A percentile compares a stretch with the other conserved stretches of the same genome.
Evolutionary conservation across 2,888 invertebrate genomes (phyloP).

Genomic region (Drosophila infuscata): DNA sequence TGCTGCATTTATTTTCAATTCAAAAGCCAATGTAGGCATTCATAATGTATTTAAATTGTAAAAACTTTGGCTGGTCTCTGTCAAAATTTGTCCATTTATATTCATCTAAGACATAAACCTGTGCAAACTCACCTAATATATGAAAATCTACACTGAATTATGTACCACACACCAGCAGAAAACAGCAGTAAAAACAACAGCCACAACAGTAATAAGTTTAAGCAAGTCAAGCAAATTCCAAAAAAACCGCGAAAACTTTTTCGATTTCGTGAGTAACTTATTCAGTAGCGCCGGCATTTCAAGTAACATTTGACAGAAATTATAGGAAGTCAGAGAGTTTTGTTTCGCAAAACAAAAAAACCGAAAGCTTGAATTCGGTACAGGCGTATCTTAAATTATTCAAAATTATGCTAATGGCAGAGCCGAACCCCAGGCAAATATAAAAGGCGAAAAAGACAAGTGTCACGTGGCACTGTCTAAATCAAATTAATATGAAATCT

Average conservation of each 20-base stretch:
- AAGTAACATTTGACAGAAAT: constrained; percentile 55
- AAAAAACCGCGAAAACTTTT: constrained; percentile 56
- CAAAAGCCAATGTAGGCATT: constrained; percentile 4
- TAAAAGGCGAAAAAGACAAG: constrained; percentile 40
- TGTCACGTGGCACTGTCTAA: constrained; percentile 46
- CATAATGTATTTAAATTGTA: constrained; percentile 17
- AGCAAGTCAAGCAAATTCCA: constrained; percentile 29
- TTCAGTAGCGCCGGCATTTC: constrained; percentile 37
- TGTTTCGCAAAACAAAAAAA: constrained; percentile 26
- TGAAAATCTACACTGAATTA: constrained; percentile 43
- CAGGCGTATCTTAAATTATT: constrained; percentile 44
- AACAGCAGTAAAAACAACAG: constrained; percentile 8
- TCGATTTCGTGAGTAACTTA: constrained; percentile 69
- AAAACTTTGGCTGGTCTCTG: constrained; percentile 9
- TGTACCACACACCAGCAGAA: neutral
- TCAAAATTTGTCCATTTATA: constrained; percentile 55
- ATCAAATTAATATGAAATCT: constrained; percentile 66
- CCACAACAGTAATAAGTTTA: constrained; percentile 2
- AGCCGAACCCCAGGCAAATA: constrained; percentile 17
- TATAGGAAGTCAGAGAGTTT: constrained; percentile 47
- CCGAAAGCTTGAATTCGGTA: constrained; percentile 23
- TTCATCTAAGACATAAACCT: constrained; percentile 40
- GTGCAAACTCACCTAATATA: constrained; percentile 13
- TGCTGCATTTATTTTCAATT: neutral
- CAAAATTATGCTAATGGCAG: constrained; percentile 64